phyloP scores from a whole-genome alignment of 2,888 invertebrate species.

The Aphelenchoides bicaudatus region DNA sequence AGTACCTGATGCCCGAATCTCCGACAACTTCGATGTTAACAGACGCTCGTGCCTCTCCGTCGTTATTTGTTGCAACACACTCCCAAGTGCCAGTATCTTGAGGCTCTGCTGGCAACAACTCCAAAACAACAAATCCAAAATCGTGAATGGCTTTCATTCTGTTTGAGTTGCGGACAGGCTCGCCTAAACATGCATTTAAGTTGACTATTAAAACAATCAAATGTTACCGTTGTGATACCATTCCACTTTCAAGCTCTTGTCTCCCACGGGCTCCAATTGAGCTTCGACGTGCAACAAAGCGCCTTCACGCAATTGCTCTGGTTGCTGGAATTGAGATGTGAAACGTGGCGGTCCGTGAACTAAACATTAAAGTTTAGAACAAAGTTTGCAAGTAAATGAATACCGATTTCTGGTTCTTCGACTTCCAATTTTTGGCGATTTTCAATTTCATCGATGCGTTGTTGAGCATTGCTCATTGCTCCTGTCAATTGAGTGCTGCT shows the following conservation, averaged over 20 bases:
- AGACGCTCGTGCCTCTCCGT: slow-evolving; percentile 74
- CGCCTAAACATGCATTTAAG: too few relatives aligned
- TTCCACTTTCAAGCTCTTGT: slow-evolving; percentile 68
- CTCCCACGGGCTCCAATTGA: slow-evolving; percentile 83
- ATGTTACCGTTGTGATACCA: slow-evolving; percentile 74
- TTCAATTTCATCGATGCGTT: slow-evolving; percentile 57
- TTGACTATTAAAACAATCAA: too few relatives aligned
- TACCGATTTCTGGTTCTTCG: slow-evolving; percentile 70
- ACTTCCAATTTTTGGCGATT: slow-evolving; percentile 40
- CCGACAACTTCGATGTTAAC: slow-evolving; percentile 44
- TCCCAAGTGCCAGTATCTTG: slow-evolving; percentile 82
- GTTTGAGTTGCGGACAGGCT: slow-evolving; percentile 70
- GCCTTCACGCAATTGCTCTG: slow-evolving; percentile 83
- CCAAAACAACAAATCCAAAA: slow-evolving; percentile 89
- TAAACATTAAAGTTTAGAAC: too few relatives aligned
- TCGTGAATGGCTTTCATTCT: slow-evolving; percentile 80
- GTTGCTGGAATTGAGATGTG: slow-evolving; percentile 73
- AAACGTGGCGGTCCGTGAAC: slow-evolving; percentile 75
- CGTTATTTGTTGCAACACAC: slow-evolving; percentile 85
- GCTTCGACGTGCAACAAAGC: slow-evolving; percentile 95
- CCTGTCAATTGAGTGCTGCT: slow-evolving; percentile 84
- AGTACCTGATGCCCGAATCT: slow-evolving; percentile 46
- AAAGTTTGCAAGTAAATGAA: too few relatives aligned
- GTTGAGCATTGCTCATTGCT: slow-evolving; percentile 78
- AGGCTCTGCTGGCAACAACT: slow-evolving; percentile 79